Evolutionary conservation across 2,797 vertebrate species (phyloP).

Genomic region (Smutsia gigantea): DNA sequence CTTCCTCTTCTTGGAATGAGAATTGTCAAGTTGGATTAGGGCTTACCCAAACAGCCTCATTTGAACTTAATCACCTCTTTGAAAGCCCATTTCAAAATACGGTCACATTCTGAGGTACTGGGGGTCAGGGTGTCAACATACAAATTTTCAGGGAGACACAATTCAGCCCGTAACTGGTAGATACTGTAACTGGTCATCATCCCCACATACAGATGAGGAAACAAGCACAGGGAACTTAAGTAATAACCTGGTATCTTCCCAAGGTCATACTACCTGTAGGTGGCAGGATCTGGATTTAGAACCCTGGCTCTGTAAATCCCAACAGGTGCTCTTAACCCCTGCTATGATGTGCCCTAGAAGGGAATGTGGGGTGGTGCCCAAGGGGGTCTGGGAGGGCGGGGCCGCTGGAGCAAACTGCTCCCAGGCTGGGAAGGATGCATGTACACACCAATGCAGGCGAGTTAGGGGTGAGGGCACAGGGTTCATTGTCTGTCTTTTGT

Average conservation of each 20-base stretch:
- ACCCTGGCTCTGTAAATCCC: background rate
- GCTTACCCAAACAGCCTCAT: background rate
- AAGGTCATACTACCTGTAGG: background rate
- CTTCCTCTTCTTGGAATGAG: background rate
- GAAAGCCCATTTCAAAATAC: background rate
- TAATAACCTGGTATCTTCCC: background rate
- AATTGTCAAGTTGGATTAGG: background rate
- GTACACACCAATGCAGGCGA: background rate
- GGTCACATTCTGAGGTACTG: background rate
- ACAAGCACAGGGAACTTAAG: background rate
- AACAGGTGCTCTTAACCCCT: background rate
- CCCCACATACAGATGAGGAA: background rate
- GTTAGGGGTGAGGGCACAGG: background rate
- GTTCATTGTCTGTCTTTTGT: background rate
- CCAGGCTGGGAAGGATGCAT: background rate
- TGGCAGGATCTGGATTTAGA: background rate
- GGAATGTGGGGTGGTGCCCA: background rate
- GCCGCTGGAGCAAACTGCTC: background rate
- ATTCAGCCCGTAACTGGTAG: background rate
- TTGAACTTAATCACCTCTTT: background rate
- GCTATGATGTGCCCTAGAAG: background rate
- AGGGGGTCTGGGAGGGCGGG: background rate
- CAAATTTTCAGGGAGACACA: background rate
- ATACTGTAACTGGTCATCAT: background rate
- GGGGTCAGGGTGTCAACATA: background rate